Evolutionary conservation across 2,888 invertebrate genomes (phyloP).

Genomic region (Caenorhabditis sulstoni): DNA sequence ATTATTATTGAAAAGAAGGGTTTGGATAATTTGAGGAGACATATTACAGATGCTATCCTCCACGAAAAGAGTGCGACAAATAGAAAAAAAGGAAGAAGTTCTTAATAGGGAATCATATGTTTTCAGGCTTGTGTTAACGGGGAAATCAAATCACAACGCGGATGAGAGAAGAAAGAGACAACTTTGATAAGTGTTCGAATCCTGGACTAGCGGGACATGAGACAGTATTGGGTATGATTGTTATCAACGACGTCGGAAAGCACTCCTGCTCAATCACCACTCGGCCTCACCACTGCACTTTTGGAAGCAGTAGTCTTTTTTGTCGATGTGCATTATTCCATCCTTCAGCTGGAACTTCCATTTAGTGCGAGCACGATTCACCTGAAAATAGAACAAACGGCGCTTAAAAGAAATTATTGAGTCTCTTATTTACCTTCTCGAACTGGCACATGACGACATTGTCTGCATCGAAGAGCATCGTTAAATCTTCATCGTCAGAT

Average conservation of each 20-base stretch:
- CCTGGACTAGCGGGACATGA: constrained; percentile 50
- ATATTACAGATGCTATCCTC: neutral
- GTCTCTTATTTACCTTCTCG: constrained; percentile 91
- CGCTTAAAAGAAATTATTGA: too few relatives aligned
- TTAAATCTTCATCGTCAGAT: constrained; percentile 88
- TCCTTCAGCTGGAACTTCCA: constrained; percentile 99
- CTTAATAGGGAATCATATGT: constrained; percentile 29
- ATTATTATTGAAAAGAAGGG: too few relatives aligned
- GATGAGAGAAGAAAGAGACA: neutral
- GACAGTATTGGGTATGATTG: constrained; percentile 8
- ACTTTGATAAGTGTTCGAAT: constrained; percentile 9
- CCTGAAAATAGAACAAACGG: constrained; percentile 83
- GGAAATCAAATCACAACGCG: constrained; percentile 45
- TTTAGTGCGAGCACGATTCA: constrained; percentile 96
- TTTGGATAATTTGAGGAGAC: neutral
- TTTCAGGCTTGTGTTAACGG: constrained; percentile 20
- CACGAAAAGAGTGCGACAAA: neutral
- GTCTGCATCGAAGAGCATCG: constrained; percentile 97
- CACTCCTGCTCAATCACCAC: constrained; percentile 87
- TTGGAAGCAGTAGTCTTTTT: constrained; percentile 98
- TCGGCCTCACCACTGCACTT: constrained; percentile 99
- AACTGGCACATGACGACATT: constrained; percentile 99
- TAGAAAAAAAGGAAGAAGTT: too few relatives aligned
- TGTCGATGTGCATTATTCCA: constrained; percentile 98
- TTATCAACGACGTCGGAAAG: neutral